These are phyloP conservation scores for Dermatemys mawii DNA, from an alignment of 2,113 vertebrate genomes.

Conservation along the genomic window DNA sequence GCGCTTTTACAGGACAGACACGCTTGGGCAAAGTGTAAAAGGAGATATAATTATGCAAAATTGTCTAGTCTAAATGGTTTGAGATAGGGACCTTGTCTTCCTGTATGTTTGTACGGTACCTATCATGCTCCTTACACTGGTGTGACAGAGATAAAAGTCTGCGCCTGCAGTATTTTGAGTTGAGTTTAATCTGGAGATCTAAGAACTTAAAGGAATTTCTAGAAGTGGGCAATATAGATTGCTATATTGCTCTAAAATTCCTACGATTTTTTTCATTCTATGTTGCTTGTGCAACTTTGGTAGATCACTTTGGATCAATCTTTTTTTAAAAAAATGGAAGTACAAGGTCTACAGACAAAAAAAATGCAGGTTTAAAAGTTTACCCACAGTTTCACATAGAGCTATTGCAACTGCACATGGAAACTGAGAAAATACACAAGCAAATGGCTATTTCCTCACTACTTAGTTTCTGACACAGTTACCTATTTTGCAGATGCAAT, in stretches of 20 bases:
- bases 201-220: neutral
- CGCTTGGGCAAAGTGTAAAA: neutral
- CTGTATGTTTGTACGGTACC: neutral
- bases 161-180: neutral
- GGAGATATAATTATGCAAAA: neutral
- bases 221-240: neutral
- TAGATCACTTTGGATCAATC: neutral
- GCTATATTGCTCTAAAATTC: neutral
- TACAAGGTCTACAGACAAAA: neutral
- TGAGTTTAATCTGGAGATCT: neutral
- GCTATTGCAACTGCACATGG: neutral
- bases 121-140: neutral
- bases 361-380: neutral
- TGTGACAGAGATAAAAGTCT: neutral
- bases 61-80: neutral
- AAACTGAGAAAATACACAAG: neutral
- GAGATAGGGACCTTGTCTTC: neutral
- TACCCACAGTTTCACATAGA: neutral
- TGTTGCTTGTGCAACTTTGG: neutral
- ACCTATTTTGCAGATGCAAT: neutral
- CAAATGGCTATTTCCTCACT: neutral
- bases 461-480: neutral
- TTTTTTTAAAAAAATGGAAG: rapidly evolving
- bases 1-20: neutral
- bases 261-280: neutral